A percentile compares a stretch with the other conserved stretches of the same genome.
Conservation (phyloP, 2,888 invertebrate species). For the Cataglyphis rosenhaueri region DNA sequence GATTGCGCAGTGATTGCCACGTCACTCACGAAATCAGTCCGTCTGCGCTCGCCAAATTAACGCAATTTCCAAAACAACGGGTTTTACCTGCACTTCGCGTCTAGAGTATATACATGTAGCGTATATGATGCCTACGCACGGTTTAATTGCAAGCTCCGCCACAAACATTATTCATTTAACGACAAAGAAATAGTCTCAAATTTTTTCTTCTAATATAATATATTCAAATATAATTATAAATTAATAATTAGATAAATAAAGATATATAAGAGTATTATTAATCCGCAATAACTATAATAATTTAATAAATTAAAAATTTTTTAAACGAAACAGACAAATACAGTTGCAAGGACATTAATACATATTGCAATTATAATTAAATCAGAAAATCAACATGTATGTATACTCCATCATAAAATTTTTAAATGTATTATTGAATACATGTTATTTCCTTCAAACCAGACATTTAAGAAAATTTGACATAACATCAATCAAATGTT, state of each 20-base stretch:
- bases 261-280: neutral
- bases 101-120: conserved; percentile 61
- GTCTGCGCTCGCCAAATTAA: conserved; percentile 82
- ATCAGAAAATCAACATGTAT: neutral
- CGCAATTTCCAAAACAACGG: conserved; percentile 83
- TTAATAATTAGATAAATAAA: neutral
- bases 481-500: neutral
- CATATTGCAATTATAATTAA: conserved; percentile 8
- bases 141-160: conserved; percentile 77
- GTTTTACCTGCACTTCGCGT: conserved; percentile 72
- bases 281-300: neutral
- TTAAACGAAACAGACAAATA: neutral
- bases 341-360: neutral
- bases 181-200: conserved; percentile 66
- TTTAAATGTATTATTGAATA: neutral
- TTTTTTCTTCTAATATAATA: conserved; percentile 21
- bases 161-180: conserved; percentile 76
- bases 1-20: conserved; percentile 83
- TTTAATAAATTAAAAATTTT: neutral
- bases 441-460: neutral
- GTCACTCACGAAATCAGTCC: conserved; percentile 83
- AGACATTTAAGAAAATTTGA: neutral
- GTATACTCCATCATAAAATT: neutral
- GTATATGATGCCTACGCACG: conserved; percentile 62
- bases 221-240: conserved; percentile 1